A percentile compares a stretch with the other conserved stretches of the same genome.
Conservation (phyloP, 2,888 invertebrate genomes). For the Lepidocyrtoides sp. region DNA sequence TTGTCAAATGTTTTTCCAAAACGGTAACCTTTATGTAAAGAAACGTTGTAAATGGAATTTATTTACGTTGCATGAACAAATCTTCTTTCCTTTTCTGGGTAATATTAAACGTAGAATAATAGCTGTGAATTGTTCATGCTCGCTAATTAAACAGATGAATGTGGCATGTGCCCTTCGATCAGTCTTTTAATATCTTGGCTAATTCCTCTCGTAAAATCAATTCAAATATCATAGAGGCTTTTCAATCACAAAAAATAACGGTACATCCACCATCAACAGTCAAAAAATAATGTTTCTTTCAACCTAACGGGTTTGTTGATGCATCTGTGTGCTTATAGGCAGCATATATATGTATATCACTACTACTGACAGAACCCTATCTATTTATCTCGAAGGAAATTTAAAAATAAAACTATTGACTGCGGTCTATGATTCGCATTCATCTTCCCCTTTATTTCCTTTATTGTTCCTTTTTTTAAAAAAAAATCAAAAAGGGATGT, state of each 20-base stretch:
- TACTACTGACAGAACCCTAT: background rate
- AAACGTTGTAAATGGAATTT: background rate
- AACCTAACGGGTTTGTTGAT: too few relatives aligned
- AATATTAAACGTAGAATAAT: background rate
- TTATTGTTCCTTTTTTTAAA: slow-evolving; percentile 56
- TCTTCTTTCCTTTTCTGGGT: background rate
- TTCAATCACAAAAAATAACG: background rate
- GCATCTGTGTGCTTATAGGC: too few relatives aligned
- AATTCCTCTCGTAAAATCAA: background rate
- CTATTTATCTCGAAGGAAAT: slow-evolving; percentile 24
- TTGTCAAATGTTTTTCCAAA: slow-evolving; percentile 27
- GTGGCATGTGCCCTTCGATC: slow-evolving; percentile 54
- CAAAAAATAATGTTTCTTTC: background rate
- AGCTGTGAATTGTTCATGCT: slow-evolving; percentile 7
- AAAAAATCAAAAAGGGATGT: slow-evolving; percentile 57
- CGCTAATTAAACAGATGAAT: slow-evolving; percentile 31
- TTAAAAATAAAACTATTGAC: slow-evolving; percentile 47
- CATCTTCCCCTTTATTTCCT: slow-evolving; percentile 25
- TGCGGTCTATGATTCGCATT: slow-evolving; percentile 33
- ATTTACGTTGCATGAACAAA: too few relatives aligned
- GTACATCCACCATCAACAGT: background rate
- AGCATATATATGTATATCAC: background rate
- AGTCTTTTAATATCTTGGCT: slow-evolving; percentile 11
- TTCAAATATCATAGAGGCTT: background rate
- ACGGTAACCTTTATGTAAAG: background rate